Percentiles rank a stretch among this genome's conserved stretches.
Evolutionary conservation across 2,113 vertebrate species (phyloP).

Genomic region (Dasypus novemcinctus): DNA sequence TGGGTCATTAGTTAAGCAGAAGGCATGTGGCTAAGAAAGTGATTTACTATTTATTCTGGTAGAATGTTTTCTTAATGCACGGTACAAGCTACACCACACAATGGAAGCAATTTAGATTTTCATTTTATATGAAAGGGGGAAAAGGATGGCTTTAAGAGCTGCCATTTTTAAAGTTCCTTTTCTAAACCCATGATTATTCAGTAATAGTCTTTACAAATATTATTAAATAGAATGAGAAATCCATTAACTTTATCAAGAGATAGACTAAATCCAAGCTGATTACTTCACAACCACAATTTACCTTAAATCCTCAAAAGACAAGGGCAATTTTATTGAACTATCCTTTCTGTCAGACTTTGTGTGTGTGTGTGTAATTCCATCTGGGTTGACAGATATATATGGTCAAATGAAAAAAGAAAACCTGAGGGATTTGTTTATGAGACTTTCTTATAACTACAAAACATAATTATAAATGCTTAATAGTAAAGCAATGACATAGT

Average conservation of each 20-base stretch:
- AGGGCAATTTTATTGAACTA: conserved; percentile 46
- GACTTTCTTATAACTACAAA: conserved; percentile 4
- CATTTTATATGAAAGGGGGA: not conserved
- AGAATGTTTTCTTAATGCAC: conserved; percentile 58
- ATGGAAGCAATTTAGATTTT: conserved; percentile 56
- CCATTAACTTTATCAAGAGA: conserved; percentile 59
- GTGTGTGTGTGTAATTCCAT: conserved; percentile 21
- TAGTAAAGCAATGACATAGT: not conserved
- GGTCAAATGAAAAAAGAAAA: not conserved
- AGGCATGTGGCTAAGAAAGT: conserved; percentile 21
- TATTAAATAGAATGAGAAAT: conserved; percentile 61
- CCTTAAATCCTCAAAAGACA: conserved; percentile 36
- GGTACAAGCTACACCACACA: not conserved
- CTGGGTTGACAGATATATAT: conserved; percentile 24
- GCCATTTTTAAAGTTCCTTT: conserved; percentile 23
- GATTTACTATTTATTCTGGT: conserved; percentile 42
- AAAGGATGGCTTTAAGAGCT: conserved; percentile 15
- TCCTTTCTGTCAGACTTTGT: not conserved
- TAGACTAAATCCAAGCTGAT: conserved; percentile 19
- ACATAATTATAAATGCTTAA: conserved; percentile 19
- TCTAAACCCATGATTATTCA: not conserved
- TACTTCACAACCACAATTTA: conserved; percentile 53
- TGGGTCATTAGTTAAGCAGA: conserved; percentile 53
- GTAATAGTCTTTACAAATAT: conserved; percentile 42
- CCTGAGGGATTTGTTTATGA: not conserved